Evolutionary conservation across 2,113 vertebrate genomes (phyloP).

Genomic region (Malaclemys terrapin): DNA sequence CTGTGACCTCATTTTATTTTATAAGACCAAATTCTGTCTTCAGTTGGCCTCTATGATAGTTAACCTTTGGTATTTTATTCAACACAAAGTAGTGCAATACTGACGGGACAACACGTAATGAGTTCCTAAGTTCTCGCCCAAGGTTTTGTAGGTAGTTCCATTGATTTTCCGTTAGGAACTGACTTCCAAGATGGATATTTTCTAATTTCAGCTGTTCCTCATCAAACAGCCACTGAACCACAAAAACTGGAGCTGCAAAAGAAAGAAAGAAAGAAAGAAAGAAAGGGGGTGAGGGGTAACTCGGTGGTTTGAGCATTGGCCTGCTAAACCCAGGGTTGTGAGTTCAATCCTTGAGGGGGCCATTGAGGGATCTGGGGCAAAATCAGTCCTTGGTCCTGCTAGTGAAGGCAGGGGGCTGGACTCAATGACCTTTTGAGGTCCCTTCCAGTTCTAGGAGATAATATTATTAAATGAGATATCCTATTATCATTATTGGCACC

Average conservation of each 20-base stretch:
- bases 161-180: constrained; percentile 81
- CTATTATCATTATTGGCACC: background rate
- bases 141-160: constrained; percentile 87
- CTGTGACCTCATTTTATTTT: background rate
- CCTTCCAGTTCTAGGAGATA: no score
- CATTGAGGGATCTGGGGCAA: no score
- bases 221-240: constrained; percentile 89
- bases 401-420: no score
- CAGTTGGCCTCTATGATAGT: background rate
- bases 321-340: no score
- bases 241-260: constrained; percentile 83
- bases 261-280: background rate
- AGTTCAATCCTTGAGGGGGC: no score
- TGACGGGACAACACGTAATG: constrained; percentile 84
- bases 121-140: constrained; percentile 84
- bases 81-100: constrained; percentile 28
- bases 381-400: no score
- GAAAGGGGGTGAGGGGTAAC: no score
- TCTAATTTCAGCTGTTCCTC: constrained; percentile 86
- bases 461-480: no score
- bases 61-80: background rate
- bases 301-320: no score
- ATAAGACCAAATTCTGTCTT: background rate
- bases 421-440: no score
- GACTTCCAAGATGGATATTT: constrained; percentile 85